Base-by-base conservation (phyloP, 2,113 vertebrate species). In the Psettodes erumei region DNA sequence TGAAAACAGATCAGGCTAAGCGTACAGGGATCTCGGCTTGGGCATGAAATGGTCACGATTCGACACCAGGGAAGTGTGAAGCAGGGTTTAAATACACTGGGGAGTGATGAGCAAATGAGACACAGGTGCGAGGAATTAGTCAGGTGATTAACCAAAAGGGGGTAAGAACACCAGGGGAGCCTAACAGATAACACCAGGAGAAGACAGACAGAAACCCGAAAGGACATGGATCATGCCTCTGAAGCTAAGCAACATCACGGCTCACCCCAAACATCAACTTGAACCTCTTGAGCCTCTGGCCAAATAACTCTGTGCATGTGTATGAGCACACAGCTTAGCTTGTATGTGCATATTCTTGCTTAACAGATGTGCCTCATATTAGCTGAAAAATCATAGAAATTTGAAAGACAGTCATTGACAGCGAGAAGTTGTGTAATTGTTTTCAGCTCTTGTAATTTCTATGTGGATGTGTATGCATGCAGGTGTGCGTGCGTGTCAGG, bases 191-290 rank as follows among this genome's bases (percentile, higher is more conserved):
- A n/a, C n/a, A n/a, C n/a, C n/a, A n/a, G n/a, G n/a, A n/a, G n/a
- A n/a, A n/a, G n/a, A n/a, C n/a, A n/a, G n/a, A n/a, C n/a, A n/a
- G n/a, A n/a, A n/a, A n/a, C n/a, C n/a, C n/a, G n/a, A n/a, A n/a
- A n/a, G n/a, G n/a, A n/a, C n/a, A n/a, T n/a, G n/a, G n/a, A n/a
- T n/a, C n/a, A n/a, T n/a, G n/a, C 75, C 89, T 92, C 86, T 88
- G 89, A 91, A 86, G 84, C 67, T 48, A 33, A 43, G 66, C 67
- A 71, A 47, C 81, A 66, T 68, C 89, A 53, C 75, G 18, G 28
- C 55, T 68, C 80, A 85, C 74, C 72, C 73, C 82, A 91, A 91
- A 92, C 90, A 92, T 71, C 88, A 86, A 78, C 89, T 86, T 91
- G 80, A 91, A 89, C 89, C 64, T 71, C 80, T 85, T 77, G 75